phyloP scores from a whole-genome alignment of 1,140 invertebrate species.

The Camponotus vicinus region DNA sequence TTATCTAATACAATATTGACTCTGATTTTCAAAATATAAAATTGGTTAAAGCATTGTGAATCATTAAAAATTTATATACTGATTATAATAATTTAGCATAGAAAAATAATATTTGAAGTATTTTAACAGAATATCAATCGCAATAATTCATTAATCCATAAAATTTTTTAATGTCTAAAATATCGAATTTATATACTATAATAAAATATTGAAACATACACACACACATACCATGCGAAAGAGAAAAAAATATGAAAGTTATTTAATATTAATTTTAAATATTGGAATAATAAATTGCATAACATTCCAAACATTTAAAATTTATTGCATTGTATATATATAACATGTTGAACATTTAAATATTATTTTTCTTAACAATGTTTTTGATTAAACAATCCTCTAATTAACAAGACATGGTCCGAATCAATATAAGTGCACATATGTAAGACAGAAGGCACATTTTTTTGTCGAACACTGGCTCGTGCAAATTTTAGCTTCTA shows the following conservation, averaged over 20 bases:
- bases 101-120: neutral
- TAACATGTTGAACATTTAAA: conserved; percentile 8
- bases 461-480: neutral
- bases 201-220: neutral
- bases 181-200: neutral
- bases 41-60: neutral
- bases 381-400: conserved; percentile 22
- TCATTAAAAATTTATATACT: neutral
- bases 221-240: no score
- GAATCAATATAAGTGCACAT: conserved; percentile 11
- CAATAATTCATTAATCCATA: neutral
- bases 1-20: no score
- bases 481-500: neutral
- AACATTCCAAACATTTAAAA: conserved; percentile 10
- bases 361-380: conserved; percentile 49
- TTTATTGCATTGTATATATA: neutral
- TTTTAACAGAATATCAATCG: neutral
- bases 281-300: neutral
- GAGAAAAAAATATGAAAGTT: neutral
- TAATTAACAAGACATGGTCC: conserved; percentile 39
- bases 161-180: neutral
- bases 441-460: conserved; percentile 44
- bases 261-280: conserved; percentile 22
- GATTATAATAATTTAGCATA: neutral
- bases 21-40: no score